Conservation (phyloP, 2,797 vertebrate genomes). For the Parotocinclus haroldoi region DNA sequence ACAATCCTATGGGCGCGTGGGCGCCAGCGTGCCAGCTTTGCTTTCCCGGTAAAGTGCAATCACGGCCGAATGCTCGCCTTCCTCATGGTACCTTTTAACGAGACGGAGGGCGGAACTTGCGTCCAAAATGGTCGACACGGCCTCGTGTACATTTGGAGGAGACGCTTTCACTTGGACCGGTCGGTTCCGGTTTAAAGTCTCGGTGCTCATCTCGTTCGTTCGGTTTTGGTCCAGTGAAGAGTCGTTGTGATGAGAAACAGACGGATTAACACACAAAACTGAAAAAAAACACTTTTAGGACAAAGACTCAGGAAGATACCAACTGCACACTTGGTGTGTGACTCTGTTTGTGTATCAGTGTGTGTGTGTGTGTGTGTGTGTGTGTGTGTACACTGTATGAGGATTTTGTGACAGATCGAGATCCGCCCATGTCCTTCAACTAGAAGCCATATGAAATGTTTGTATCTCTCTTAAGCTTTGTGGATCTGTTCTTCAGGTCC, state of each 20-base stretch:
- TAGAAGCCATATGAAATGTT: background rate
- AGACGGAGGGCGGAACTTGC: conserved; percentile 28
- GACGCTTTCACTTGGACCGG: background rate
- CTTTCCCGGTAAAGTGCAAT: conserved; percentile 61
- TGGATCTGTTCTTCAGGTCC: background rate
- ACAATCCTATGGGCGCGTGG: conserved; percentile 72
- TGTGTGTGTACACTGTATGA: conserved; percentile 54
- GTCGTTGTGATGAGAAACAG: background rate
- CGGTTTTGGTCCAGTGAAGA: no score
- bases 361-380: conserved; percentile 45
- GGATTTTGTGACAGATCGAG: background rate
- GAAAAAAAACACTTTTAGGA: background rate
- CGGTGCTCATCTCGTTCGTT: background rate
- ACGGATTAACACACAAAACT: background rate
- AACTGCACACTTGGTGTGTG: no score
- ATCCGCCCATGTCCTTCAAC: conserved; percentile 8
- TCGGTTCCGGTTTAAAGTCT: no score
- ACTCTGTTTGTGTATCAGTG: background rate
- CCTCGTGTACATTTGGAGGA: conserved; percentile 32
- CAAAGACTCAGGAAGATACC: conserved; percentile 2
- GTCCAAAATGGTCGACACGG: conserved; percentile 31
- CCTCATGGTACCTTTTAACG: conserved; percentile 26
- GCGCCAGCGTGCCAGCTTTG: conserved; percentile 69
- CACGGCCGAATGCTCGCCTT: conserved; percentile 64
- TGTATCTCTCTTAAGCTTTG: background rate